These are phyloP conservation scores for Periparus ater DNA, from an alignment of 2,797 vertebrate species.

Conservation along the genomic window DNA sequence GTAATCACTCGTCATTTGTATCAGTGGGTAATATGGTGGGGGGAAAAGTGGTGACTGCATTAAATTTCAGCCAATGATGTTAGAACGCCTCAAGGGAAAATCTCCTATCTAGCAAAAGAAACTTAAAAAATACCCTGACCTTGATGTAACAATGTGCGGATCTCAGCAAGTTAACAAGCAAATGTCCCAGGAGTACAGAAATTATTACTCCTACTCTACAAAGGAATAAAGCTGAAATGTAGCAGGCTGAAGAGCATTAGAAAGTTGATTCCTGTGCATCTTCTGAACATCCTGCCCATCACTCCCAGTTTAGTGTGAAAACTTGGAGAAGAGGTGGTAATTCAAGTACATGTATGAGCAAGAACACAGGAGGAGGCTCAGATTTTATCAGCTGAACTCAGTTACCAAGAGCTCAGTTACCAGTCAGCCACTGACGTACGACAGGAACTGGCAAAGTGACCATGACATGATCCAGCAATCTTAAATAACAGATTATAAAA, in stretches of 20 bases:
- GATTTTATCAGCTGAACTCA: not conserved
- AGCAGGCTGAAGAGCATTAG: not conserved
- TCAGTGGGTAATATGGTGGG: not conserved
- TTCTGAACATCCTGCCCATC: not conserved
- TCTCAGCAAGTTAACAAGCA: not conserved
- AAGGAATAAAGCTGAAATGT: not conserved
- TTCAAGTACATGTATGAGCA: not conserved
- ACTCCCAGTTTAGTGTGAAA: not conserved
- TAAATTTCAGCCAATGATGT: not conserved
- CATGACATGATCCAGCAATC: not conserved
- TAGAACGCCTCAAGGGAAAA: not conserved
- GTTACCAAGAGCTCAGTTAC: not conserved
- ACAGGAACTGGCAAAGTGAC: not conserved
- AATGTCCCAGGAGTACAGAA: not conserved
- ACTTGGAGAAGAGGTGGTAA: not conserved
- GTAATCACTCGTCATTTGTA: not conserved
- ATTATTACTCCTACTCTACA: not conserved
- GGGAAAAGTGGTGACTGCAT: not conserved
- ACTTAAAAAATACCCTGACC: not conserved
- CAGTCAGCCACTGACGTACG: fast-evolving
- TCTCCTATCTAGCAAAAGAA: not conserved
- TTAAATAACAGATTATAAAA: not conserved
- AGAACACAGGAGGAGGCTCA: not conserved
- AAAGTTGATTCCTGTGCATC: not conserved
- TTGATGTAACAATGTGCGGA: not conserved